Base-by-base conservation (phyloP, 2,888 invertebrate species). In the Fragum whitleyi region DNA sequence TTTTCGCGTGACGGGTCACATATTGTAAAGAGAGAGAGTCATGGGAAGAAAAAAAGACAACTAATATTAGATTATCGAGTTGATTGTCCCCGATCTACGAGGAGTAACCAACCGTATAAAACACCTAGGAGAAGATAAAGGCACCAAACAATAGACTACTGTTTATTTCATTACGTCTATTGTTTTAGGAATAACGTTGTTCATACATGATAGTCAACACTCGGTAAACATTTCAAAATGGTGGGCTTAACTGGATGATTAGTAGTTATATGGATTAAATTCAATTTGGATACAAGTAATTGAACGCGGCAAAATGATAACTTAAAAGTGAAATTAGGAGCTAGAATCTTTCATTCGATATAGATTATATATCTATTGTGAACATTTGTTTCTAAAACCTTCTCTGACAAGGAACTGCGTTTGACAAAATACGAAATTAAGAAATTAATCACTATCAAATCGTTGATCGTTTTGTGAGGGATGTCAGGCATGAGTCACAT, bases 401-500 rank as follows among this genome's bases (percentile, higher is more conserved):
- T n/a, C n/a, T n/a, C n/a, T n/a, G n/a, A n/a, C n/a, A n/a, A n/a
- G n/a, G n/a, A n/a, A n/a, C n/a, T n/a, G n/a, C n/a, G n/a, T n/a
- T n/a, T n/a, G n/a, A n/a, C n/a, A n/a, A n/a, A n/a, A n/a, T n/a
- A n/a, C n/a, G n/a, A n/a, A n/a, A n/a, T n/a, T n/a, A n/a, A n/a
- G n/a, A n/a, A n/a, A n/a, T n/a, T n/a, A n/a, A n/a, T n/a, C n/a
- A n/a, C n/a, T n/a, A n/a, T n/a, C n/a, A n/a, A n/a, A n/a, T 47
- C 14, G 47, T 19, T 47, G 47, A 47, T 47, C 14, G 47, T 47
- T 5, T 47, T 3, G 47, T 9, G n/a, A n/a, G 47, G 14, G 7
- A 85, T 85, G 85, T 79, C 85, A 14, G 85, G 85, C 23, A 72
- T 80, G 68, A 82, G 81, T 67, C 77, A 79, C 19, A 29, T 81